Evolutionary conservation across 1,140 invertebrate genomes (phyloP), one percentile per base, ranked within the genome.

Genomic region (Nebria ingens): DNA sequence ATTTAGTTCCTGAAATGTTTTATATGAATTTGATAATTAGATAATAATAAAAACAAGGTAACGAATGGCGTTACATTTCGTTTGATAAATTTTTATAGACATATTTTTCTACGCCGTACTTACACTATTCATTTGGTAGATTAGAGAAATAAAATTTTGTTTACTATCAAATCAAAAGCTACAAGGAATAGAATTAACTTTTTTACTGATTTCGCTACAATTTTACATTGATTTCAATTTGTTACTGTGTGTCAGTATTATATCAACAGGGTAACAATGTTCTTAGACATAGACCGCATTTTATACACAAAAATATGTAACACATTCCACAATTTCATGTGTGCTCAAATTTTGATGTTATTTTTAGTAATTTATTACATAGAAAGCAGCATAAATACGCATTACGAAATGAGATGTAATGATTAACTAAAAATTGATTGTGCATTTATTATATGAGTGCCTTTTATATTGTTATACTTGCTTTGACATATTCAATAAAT

Each of bases 51-150:
- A 34, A 34, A 34, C 25, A 45, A 45, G 40, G 9, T 45, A 12
- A 45, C 9, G 4, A 45, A 12, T 17, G 9, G 15, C 40, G 40
- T 45, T 45, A 17, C 40, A 45, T 45, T 45, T 45, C 17, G 17
- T 45, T 45, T 45, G 6, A 4, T 12, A 11, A 45, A 45, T 45
- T 9, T 45, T 45, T 12, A 17, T 12, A 45, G 25, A 45, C 9
- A 45, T 45, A 45, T 45, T 45, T 45, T 45, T 45, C 9, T 45
- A 45, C 40, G 40, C 40, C 4, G 17, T 45, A 45, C 25, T 34
- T 34, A n/a, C n/a, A n/a, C n/a, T n/a, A n/a, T n/a, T n/a, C n/a
- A n/a, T n/a, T n/a, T n/a, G n/a, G n/a, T n/a, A n/a, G n/a, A n/a
- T n/a, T n/a, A n/a, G n/a, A n/a, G 25, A 9, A 34, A 34, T 34